A percentile compares a stretch with the other conserved stretches of the same genome.
phyloP scores from a whole-genome alignment of 64 coral and sea anemone species.

The Stichodactyla helianthus region DNA sequence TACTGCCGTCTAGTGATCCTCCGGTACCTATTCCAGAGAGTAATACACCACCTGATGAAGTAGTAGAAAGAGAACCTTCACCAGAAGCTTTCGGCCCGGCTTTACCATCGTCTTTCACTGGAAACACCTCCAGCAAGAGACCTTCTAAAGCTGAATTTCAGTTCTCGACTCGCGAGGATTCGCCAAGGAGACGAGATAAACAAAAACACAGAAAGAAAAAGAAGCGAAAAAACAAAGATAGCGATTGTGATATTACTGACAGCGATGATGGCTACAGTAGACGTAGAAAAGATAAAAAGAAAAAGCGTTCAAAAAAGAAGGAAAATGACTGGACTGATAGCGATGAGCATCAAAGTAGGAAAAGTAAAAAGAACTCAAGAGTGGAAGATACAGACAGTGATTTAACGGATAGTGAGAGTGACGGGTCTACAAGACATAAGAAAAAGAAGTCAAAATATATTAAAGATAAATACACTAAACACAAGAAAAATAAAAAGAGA shows the following conservation, averaged over 20 bases:
- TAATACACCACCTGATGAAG: neutral
- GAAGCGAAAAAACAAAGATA: conserved; percentile 15
- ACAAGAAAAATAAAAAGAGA: conserved; percentile 29
- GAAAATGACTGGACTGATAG: neutral
- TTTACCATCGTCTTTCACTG: neutral
- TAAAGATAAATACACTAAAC: neutral
- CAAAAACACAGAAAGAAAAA: conserved; percentile 45
- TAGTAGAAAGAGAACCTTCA: conserved; percentile 11
- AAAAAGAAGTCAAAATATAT: neutral
- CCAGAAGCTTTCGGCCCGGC: conserved; percentile 43
- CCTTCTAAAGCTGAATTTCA: neutral
- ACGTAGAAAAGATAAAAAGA: neutral
- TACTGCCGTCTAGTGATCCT: neutral
- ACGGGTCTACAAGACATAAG: neutral
- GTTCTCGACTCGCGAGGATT: conserved; percentile 8
- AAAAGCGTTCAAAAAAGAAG: neutral
- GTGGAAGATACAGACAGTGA: neutral
- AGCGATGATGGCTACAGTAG: neutral
- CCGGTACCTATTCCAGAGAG: neutral
- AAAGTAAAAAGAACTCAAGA: conserved; percentile 16
- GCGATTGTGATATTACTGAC: neutral
- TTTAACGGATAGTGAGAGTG: neutral
- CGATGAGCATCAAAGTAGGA: neutral
- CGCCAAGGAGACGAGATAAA: conserved; percentile 5
- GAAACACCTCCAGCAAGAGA: neutral